Evolutionary conservation across 1,140 invertebrate species (phyloP).

Genomic region (Cardiocondyla obscurior): DNA sequence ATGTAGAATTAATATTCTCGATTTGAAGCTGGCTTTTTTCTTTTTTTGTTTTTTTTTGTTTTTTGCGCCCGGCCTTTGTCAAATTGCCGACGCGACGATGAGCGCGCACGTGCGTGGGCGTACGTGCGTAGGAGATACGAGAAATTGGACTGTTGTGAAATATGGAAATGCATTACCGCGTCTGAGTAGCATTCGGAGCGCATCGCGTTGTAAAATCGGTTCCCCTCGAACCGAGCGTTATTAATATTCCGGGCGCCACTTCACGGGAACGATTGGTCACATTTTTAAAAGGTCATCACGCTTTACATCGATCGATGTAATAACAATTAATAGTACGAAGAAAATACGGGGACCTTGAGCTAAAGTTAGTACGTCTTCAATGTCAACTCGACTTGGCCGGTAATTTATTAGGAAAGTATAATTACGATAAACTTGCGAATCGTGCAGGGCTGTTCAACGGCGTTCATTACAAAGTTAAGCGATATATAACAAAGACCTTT

Average conservation of each 20-base stretch:
- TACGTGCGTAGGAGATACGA: no score
- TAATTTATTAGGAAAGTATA: slow-evolving; percentile 14
- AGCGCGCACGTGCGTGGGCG: not conserved
- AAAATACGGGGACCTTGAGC: not conserved
- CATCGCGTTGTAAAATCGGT: not conserved
- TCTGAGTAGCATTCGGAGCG: not conserved
- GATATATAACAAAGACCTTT: no score
- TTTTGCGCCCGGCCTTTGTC: slow-evolving; percentile 60
- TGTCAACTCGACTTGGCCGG: not conserved
- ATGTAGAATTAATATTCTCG: no score
- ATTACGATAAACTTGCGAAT: slow-evolving; percentile 2
- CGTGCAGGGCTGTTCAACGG: not conserved
- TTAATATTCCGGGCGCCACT: not conserved
- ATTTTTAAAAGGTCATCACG: not conserved
- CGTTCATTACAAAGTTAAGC: not conserved
- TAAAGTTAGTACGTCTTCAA: slow-evolving; percentile 25
- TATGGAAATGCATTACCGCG: not conserved
- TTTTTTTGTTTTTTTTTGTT: no score
- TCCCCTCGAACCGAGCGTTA: not conserved
- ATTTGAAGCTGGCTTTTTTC: no score
- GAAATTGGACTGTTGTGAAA: not conserved
- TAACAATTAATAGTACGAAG: slow-evolving; percentile 8
- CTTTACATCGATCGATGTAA: slow-evolving; percentile 19
- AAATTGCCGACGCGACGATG: slow-evolving; percentile 16
- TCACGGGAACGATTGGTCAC: not conserved